Percentiles rank a stretch among this genome's conserved stretches.
phyloP scores from a whole-genome alignment of 1,140 invertebrate species.

The Sycophila sp. region DNA sequence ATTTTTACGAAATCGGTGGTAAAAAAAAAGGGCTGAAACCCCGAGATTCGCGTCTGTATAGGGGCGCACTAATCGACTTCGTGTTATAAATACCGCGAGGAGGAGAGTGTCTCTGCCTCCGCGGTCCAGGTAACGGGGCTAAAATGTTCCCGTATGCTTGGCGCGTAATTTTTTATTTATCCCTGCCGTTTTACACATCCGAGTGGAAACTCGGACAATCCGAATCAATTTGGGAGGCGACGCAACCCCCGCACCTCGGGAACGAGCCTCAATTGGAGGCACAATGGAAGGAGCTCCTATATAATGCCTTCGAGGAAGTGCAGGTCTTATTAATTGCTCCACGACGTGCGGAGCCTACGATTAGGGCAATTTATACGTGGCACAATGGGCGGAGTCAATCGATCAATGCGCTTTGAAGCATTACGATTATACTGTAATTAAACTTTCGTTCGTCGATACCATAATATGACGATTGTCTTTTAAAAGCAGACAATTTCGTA shows the following conservation, averaged over 20 bases:
- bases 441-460: no score
- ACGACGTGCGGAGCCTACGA: no score
- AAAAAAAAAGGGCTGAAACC: slow-evolving; percentile 22
- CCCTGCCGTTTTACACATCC: not conserved
- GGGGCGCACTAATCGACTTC: slow-evolving; percentile 23
- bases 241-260: slow-evolving; percentile 18
- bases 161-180: slow-evolving; percentile 18
- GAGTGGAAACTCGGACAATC: no score
- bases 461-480: no score
- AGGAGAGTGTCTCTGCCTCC: not conserved
- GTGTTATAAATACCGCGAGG: no score
- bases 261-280: slow-evolving; percentile 22
- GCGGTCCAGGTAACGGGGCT: not conserved
- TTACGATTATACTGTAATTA: no score
- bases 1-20: not conserved
- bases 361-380: no score
- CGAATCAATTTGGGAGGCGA: slow-evolving; percentile 28
- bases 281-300: slow-evolving; percentile 3
- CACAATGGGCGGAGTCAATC: no score
- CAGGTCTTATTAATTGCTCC: not conserved
- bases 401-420: not conserved
- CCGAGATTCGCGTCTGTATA: slow-evolving; percentile 17
- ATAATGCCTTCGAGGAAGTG: not conserved
- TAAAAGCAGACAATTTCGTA: no score
- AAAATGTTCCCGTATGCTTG: slow-evolving; percentile 27